A percentile compares a stretch with the other conserved stretches of the same genome.
phyloP scores from a whole-genome alignment of 2,113 vertebrate genomes.

The Meles meles region DNA sequence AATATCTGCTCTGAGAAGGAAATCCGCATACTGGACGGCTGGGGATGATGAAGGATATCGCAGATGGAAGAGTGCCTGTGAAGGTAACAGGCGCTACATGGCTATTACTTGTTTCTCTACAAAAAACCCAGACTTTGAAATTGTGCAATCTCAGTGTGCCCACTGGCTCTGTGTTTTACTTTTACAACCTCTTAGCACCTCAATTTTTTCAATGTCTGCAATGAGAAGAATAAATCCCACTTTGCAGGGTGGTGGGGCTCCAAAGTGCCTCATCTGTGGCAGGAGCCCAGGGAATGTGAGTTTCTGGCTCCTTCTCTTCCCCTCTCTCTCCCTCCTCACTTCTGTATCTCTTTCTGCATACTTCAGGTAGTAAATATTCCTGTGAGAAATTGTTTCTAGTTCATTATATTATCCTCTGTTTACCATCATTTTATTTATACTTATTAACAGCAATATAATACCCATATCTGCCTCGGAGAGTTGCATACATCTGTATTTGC shows the following conservation, averaged over 20 bases:
- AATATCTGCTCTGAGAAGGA: not conserved
- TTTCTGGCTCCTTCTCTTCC: not conserved
- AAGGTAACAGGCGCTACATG: no score
- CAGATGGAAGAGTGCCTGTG: not conserved
- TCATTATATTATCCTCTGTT: not conserved
- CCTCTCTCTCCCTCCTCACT: not conserved
- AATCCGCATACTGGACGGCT: not conserved
- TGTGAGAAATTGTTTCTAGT: not conserved
- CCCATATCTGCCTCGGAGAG: not conserved
- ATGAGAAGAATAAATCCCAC: not conserved
- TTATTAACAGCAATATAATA: not conserved
- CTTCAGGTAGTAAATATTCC: not conserved
- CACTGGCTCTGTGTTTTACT: not conserved
- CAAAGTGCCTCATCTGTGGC: accelerated
- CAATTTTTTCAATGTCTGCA: not conserved
- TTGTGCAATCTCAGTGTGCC: not conserved
- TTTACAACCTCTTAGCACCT: not conserved
- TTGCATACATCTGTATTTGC: not conserved
- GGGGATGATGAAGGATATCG: not conserved
- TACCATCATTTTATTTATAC: not conserved
- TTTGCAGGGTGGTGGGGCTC: not conserved
- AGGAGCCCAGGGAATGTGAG: not conserved
- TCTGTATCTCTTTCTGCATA: not conserved
- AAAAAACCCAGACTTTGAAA: not conserved
- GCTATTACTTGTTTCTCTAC: not conserved